Evolutionary conservation across 2,888 invertebrate species (phyloP).

Genomic region (Cheilosia urbana): DNA sequence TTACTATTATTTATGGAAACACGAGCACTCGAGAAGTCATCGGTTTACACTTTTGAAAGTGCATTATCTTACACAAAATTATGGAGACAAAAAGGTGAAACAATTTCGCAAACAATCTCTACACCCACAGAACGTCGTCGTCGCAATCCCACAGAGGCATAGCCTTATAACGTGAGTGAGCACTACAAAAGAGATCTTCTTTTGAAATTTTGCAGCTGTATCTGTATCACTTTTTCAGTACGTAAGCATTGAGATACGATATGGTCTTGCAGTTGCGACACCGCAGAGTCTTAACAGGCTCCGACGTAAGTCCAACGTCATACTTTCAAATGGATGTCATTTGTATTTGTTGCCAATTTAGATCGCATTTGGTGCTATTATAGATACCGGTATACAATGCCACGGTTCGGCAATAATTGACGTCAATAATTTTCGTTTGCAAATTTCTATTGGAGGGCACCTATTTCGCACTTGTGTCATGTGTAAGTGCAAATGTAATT

Average conservation of each 20-base stretch:
- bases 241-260: slow-evolving; percentile 49
- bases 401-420: slow-evolving; percentile 19
- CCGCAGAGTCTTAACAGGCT: slow-evolving; percentile 2
- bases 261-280: slow-evolving; percentile 33
- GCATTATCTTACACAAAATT: slow-evolving; percentile 23
- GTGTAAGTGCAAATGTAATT: too few species aligned
- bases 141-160: slow-evolving; percentile 8
- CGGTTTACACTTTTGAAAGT: slow-evolving; percentile 49
- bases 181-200: slow-evolving; percentile 45
- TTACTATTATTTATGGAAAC: slow-evolving; percentile 20
- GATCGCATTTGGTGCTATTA: slow-evolving; percentile 34
- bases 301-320: slow-evolving; percentile 23
- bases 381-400: slow-evolving; percentile 33
- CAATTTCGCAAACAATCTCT: slow-evolving; percentile 16
- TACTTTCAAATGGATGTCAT: slow-evolving; percentile 5
- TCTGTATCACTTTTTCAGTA: slow-evolving; percentile 53
- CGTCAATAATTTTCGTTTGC: slow-evolving; percentile 31
- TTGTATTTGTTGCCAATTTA: slow-evolving; percentile 47
- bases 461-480: too few species aligned
- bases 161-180: background rate
- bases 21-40: slow-evolving; percentile 2
- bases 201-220: slow-evolving; percentile 46
- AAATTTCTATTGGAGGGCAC: too few species aligned
- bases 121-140: slow-evolving; percentile 22
- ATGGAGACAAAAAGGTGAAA: slow-evolving; percentile 13